Evolutionary conservation across 2,113 vertebrate species (phyloP).

Genomic region (Neolamprologus caudopunctatus): DNA sequence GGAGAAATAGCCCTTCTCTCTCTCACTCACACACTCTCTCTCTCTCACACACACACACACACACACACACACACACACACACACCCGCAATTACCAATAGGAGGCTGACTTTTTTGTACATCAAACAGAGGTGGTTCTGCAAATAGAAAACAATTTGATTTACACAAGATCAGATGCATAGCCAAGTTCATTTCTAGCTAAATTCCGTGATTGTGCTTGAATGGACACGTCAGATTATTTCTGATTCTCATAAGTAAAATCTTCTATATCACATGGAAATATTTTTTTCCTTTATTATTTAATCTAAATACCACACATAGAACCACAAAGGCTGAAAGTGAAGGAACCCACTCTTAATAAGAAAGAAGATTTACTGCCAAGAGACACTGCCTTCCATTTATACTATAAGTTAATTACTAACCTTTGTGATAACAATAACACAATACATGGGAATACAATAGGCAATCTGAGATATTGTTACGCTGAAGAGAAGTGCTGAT

Average conservation of each 20-base stretch:
- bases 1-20: neutral
- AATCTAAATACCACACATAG: neutral
- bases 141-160: neutral
- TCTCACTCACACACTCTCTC: neutral
- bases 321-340: too few species aligned
- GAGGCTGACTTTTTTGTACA: neutral
- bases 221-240: neutral
- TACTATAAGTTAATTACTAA: conserved; percentile 5
- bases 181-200: neutral
- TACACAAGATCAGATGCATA: neutral
- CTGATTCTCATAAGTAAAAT: neutral
- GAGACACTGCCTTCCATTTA: neutral
- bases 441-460: conserved; percentile 2
- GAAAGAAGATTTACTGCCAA: neutral
- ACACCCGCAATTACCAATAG: neutral
- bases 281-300: neutral
- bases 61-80: rapidly evolving
- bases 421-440: conserved; percentile 1
- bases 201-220: neutral
- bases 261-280: neutral
- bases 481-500: neutral
- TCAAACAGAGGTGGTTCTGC: neutral
- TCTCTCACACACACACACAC: neutral
- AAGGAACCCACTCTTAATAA: neutral
- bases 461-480: neutral